Conservation (phyloP, 1,140 invertebrate genomes). For the Drosophila trapezifrons region DNA sequence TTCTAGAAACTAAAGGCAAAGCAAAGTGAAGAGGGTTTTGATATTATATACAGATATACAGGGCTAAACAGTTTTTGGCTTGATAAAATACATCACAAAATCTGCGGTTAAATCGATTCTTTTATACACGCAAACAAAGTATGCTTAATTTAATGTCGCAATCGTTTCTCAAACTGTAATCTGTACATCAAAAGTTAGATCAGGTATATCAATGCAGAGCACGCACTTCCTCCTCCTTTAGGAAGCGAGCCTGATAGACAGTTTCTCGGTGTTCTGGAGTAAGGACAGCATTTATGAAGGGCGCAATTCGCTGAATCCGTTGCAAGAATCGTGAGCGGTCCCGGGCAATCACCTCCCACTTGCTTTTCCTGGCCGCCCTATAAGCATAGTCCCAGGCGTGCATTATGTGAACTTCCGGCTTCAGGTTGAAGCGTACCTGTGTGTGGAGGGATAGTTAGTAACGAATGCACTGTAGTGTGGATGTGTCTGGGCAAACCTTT, state of each 20-base stretch:
- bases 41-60: constrained; percentile 31
- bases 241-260: constrained; percentile 86
- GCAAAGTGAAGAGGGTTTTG: constrained; percentile 25
- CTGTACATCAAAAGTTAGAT: constrained; percentile 52
- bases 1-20: constrained; percentile 31
- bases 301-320: constrained; percentile 84
- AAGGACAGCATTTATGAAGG: constrained; percentile 85
- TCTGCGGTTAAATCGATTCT: constrained; percentile 18
- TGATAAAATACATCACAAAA: constrained; percentile 45
- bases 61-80: constrained; percentile 42
- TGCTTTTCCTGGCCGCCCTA: constrained; percentile 86
- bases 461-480: neutral
- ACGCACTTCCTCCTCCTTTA: constrained; percentile 47
- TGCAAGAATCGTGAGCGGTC: constrained; percentile 86
- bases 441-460: constrained; percentile 8
- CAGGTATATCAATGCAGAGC: constrained; percentile 30
- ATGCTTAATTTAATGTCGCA: constrained; percentile 45
- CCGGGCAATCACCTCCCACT: constrained; percentile 87
- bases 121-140: constrained; percentile 48
- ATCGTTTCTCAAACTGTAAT: constrained; percentile 42
- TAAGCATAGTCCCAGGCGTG: constrained; percentile 88
- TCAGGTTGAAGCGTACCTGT: constrained; percentile 87
- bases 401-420: constrained; percentile 86
- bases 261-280: constrained; percentile 85
- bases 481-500: constrained; percentile 43